These are phyloP conservation scores for Synergus laeviventris DNA, from an alignment of 2,888 invertebrate species.

Conservation along the genomic window DNA sequence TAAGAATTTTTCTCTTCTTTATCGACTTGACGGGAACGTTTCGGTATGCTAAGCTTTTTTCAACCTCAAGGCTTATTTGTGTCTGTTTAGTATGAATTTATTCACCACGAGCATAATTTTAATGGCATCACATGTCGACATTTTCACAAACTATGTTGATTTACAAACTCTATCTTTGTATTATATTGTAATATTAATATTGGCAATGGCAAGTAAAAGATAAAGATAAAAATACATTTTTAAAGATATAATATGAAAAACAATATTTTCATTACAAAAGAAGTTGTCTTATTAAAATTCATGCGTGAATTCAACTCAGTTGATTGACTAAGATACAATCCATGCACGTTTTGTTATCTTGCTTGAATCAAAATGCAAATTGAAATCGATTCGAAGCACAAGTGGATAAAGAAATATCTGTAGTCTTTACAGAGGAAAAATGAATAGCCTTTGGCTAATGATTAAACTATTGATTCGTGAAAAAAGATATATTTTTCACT, in stretches of 20 bases:
- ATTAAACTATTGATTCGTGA: background rate
- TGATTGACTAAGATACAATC: constrained; percentile 12
- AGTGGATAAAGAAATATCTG: background rate
- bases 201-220: background rate
- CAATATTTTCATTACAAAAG: background rate
- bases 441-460: constrained; percentile 7
- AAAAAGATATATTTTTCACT: background rate
- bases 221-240: background rate
- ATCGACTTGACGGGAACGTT: background rate
- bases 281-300: constrained; percentile 4
- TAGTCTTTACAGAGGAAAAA: background rate
- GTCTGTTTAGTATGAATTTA: background rate
- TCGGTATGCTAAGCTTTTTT: background rate
- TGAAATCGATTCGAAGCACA: constrained; percentile 15
- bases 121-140: background rate
- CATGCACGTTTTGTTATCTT: constrained; percentile 2
- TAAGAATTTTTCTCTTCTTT: background rate
- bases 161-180: background rate
- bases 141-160: background rate
- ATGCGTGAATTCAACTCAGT: background rate
- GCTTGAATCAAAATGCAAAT: constrained; percentile 31
- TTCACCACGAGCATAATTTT: background rate
- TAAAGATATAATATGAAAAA: background rate
- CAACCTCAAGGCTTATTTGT: background rate
- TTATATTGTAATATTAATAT: background rate